phyloP scores from a whole-genome alignment of 1,140 invertebrate species.

The Trypoxylus dichotomus region DNA sequence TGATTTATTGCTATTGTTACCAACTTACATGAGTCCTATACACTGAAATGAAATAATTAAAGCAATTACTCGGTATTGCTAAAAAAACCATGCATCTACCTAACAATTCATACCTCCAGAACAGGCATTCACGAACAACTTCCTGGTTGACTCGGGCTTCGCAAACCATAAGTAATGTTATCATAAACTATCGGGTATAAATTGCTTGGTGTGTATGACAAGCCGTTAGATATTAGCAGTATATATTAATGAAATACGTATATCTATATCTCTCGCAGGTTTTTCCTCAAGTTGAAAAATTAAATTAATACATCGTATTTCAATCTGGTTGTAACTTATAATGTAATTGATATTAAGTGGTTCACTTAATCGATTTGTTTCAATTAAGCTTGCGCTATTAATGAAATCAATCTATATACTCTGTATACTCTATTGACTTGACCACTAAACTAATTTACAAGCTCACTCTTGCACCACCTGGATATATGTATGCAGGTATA shows the following conservation, averaged over 20 bases:
- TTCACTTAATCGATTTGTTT: constrained; percentile 16
- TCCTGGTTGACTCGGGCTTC: too few species aligned
- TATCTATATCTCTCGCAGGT: neutral
- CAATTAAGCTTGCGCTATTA: neutral
- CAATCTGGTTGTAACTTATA: neutral
- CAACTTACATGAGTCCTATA: too few species aligned
- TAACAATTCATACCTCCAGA: too few species aligned
- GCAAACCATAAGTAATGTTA: too few species aligned
- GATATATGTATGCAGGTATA: neutral
- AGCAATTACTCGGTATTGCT: too few species aligned
- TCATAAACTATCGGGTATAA: too few species aligned
- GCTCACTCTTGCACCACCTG: neutral
- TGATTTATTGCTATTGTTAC: too few species aligned
- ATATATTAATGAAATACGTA: neutral
- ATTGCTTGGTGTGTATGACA: neutral
- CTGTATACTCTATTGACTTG: neutral
- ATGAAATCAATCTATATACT: neutral
- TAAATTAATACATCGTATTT: constrained; percentile 11
- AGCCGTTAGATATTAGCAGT: neutral
- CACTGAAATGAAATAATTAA: too few species aligned
- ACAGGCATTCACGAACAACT: too few species aligned
- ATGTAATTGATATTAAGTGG: constrained; percentile 9
- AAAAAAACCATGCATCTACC: too few species aligned
- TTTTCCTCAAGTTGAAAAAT: neutral
- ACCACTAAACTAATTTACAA: neutral